Base-by-base conservation (phyloP, 2,888 invertebrate genomes). In the Drosophila infuscata region DNA sequence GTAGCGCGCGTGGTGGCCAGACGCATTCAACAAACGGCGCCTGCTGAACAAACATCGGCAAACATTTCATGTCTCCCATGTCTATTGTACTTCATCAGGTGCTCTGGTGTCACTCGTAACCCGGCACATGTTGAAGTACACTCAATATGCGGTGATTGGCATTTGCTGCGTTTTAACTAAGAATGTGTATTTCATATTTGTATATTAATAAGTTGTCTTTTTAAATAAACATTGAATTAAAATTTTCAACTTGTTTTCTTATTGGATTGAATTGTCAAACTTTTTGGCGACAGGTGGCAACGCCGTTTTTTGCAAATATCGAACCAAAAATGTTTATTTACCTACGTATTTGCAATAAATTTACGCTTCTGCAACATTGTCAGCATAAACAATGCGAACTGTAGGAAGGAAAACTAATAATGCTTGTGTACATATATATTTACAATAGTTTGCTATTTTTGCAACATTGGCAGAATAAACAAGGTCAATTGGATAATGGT, bases 81-180 rank as follows among this genome's bases (percentile, higher is more conserved):
- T 97, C 97, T 96, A 97, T 98, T 98, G 98, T 98, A 98, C 98
- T 98, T 98, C 98, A 98, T 98, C 98, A 98, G 98, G 98, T 98
- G 98, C 98, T 98, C 98, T 98, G 98, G 98, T 97, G 95, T 83
- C 94, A 93, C 52, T 94, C 92, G 88, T 95, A 95, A 96, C 98
- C 98, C 97, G 98, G 97, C 97, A 97, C 97, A 97, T 98, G 97
- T 97, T 97, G 98, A 97, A 98, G 98, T 98, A 97, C 98, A 98
- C 97, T 97, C 97, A 97, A 97, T 97, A 96, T 97, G 97, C 94
- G 95, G 95, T 94, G 91, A 82, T 80, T 75, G 74, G 35, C 86
- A 63, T 78, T 67, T 64, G 59, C 53, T 52, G 25, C 20, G 29
- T 9, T 33, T 36, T 38, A 33, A 9, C 29, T n/a, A 9, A 58